Evolutionary conservation across 2,113 vertebrate genomes (phyloP), one percentile per base, ranked within the genome.

Genomic region (Nothobranchius kuhntae): DNA sequence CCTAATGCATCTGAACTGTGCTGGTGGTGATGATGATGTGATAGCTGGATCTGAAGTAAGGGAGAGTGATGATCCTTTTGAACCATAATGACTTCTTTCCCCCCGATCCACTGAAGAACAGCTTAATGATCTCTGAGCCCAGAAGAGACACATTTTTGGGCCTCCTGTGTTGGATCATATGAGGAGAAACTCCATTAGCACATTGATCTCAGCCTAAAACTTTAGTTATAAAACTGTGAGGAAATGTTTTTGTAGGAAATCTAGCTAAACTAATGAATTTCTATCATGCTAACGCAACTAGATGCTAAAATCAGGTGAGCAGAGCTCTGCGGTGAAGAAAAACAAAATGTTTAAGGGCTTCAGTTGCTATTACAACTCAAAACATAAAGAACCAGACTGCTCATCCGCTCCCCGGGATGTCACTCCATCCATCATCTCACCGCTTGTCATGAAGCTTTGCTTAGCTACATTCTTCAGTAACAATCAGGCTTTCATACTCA

Each of bases 391-490:
- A 71, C 77, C 68, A 77, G 75, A 75, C 67, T 44, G 44, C 61
- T 82, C 78, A 77, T 70, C 80, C 73, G 57, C 69, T 82, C 77
- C 68, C 76, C 68, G 35, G 74, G 78, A 83, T 83, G 83, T 89
- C 87, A 89, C 83, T 87, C 73, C 84, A 89, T 90, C 73, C 75
- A 90, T 91, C 90, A 91, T 87, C 64, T 55, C 1, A 3, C 77
- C 47, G 68, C 84, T 76, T 69, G 59, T 75, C 77, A 81, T 74
- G 50, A 70, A 61, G 73, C 71, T 65, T 61, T 24, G 53, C 73
- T 76, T 30, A 58, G 78, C 48, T 45, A 45, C 80, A 71, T 86
- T 89, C 87, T 83, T 86, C 66, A 38, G 65, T 80, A 76, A 89
- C 85, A 91, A 86, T 87, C 81, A 70, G 76, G 66, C 86, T 84